A percentile compares a stretch with the other conserved stretches of the same genome.
Evolutionary conservation across 2,797 vertebrate species (phyloP).

Genomic region (Cynopterus sphinx): DNA sequence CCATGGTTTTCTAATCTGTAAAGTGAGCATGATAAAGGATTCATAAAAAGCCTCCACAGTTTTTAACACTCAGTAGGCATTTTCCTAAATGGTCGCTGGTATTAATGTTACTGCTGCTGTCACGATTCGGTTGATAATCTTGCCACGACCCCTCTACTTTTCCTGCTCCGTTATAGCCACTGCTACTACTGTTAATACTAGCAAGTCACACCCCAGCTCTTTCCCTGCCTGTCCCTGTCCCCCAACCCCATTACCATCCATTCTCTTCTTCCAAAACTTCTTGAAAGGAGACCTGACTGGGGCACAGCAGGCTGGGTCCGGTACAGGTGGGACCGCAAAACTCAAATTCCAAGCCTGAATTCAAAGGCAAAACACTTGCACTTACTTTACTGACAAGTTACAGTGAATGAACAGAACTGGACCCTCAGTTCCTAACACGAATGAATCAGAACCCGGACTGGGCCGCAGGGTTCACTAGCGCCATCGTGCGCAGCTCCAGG

Average conservation of each 20-base stretch:
- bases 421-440: background rate
- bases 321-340: background rate
- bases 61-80: background rate
- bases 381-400: background rate
- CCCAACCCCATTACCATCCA: accelerated
- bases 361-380: background rate
- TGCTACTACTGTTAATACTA: background rate
- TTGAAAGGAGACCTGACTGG: background rate
- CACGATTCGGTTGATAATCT: background rate
- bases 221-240: background rate
- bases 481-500: accelerated
- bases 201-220: background rate
- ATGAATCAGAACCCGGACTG: background rate
- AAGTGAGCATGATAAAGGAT: background rate
- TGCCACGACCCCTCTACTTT: too few species aligned
- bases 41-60: background rate
- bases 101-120: background rate
- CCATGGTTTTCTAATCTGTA: background rate
- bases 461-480: background rate
- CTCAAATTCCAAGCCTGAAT: background rate
- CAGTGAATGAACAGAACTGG: background rate
- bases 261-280: background rate
- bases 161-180: background rate
- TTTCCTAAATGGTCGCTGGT: background rate
- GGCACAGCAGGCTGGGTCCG: background rate